These are phyloP conservation scores for Globicephala melas DNA, from an alignment of 2,113 vertebrate genomes.

Conservation along the genomic window DNA sequence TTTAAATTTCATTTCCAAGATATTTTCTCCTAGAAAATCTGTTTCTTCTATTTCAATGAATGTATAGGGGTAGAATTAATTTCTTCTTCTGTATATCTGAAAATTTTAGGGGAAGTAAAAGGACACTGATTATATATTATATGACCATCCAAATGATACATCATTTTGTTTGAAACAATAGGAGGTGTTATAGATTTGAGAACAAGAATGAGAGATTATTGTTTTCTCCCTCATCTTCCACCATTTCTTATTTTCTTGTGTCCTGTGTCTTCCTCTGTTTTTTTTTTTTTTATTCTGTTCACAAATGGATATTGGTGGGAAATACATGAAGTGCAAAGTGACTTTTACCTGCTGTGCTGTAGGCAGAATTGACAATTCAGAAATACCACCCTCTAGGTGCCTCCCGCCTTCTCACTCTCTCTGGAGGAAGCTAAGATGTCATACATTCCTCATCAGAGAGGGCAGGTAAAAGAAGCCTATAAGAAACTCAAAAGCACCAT, in stretches of 20 bases:
- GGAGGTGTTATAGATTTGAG: conserved; percentile 44
- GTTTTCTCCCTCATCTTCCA: conserved; percentile 74
- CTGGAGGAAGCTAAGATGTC: conserved; percentile 64
- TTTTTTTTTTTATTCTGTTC: conserved; percentile 66
- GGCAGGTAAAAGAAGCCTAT: conserved; percentile 56
- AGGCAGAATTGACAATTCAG: conserved; percentile 80
- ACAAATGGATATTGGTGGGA: conserved; percentile 85
- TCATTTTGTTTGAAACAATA: conserved; percentile 72
- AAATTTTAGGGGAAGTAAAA: conserved; percentile 40
- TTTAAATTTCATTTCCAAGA: conserved; percentile 3
- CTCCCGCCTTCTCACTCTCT: conserved; percentile 63
- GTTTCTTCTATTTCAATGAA: not conserved
- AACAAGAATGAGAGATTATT: conserved; percentile 65
- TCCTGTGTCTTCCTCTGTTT: conserved; percentile 78
- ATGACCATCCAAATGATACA: conserved; percentile 29
- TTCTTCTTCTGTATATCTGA: not conserved
- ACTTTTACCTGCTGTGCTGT: conserved; percentile 82
- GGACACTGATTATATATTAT: conserved; percentile 38
- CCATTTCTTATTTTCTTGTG: conserved; percentile 73
- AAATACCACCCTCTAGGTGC: conserved; percentile 63
- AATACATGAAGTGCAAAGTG: conserved; percentile 83
- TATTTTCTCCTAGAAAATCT: conserved; percentile 14
- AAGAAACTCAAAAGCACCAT: conserved; percentile 16
- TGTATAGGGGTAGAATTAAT: not conserved
- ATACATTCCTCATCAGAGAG: conserved; percentile 48